Conservation (phyloP, 2,797 vertebrate genomes). For the Todus mexicanus region DNA sequence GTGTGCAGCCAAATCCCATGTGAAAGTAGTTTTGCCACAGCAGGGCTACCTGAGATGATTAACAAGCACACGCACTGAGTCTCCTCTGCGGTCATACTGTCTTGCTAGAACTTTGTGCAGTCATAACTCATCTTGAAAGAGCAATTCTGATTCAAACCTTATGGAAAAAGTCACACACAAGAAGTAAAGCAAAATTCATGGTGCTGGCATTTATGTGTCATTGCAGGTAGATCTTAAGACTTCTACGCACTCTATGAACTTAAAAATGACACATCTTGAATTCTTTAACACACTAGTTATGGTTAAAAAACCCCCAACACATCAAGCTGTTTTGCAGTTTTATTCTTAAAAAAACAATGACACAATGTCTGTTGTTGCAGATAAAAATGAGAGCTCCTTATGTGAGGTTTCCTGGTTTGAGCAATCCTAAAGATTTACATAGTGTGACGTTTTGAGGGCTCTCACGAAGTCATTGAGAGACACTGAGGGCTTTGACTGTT, state of each 20-base stretch:
- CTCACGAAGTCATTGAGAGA: not conserved
- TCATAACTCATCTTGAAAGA: slow-evolving; percentile 4
- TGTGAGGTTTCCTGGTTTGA: not conserved
- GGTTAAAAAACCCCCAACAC: not conserved
- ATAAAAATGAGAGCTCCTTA: not conserved
- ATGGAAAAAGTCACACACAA: not conserved
- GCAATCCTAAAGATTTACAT: not conserved
- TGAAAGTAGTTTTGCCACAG: slow-evolving; percentile 23
- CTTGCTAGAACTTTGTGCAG: not conserved
- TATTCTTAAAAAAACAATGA: slow-evolving; percentile 5
- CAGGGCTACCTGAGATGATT: slow-evolving; percentile 18
- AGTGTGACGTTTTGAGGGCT: not conserved
- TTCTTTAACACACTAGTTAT: not conserved
- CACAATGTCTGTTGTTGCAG: not conserved
- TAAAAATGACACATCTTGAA: not conserved
- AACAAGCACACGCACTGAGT: not conserved
- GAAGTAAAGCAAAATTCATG: not conserved
- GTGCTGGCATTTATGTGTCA: not conserved
- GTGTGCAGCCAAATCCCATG: not conserved
- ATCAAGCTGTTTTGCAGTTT: slow-evolving; percentile 9
- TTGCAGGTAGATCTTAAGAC: slow-evolving; percentile 8
- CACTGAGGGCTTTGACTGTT: not conserved
- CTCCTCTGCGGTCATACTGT: not conserved
- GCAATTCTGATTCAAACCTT: not conserved
- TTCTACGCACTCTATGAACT: not conserved